Conservation (phyloP, 2,113 vertebrate species). For the Eretmochelys imbricata region DNA sequence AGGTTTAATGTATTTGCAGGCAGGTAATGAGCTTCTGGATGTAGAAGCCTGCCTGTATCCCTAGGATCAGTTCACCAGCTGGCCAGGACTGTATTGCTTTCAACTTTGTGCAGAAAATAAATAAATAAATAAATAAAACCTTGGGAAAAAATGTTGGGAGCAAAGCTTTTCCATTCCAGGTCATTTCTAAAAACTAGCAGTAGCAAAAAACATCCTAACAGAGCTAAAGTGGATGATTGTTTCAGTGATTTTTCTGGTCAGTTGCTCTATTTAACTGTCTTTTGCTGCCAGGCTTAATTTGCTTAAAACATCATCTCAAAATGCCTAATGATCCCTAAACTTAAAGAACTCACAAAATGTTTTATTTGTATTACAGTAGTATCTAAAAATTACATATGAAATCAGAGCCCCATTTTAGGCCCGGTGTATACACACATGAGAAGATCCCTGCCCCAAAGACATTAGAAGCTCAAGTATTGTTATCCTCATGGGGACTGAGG, state of each 20-base stretch:
- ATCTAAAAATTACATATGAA: not conserved
- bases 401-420: no score
- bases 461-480: no score
- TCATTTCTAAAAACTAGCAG: not conserved
- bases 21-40: not conserved
- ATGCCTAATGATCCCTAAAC: not conserved
- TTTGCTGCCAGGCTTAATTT: not conserved
- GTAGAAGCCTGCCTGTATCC: not conserved
- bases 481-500: no score
- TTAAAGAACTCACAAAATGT: not conserved
- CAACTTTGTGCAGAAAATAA: no score
- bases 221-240: not conserved
- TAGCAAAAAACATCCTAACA: not conserved
- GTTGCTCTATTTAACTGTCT: accelerated
- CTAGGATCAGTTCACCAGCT: not conserved
- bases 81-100: not conserved
- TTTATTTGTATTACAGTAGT: not conserved
- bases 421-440: no score
- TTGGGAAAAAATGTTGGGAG: not conserved
- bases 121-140: not conserved
- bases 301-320: not conserved
- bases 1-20: not conserved
- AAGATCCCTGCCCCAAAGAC: no score
- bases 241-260: accelerated
- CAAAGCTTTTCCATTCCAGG: not conserved